Base-by-base conservation (phyloP, 2,113 vertebrate species). In the Hyaena hyaena region DNA sequence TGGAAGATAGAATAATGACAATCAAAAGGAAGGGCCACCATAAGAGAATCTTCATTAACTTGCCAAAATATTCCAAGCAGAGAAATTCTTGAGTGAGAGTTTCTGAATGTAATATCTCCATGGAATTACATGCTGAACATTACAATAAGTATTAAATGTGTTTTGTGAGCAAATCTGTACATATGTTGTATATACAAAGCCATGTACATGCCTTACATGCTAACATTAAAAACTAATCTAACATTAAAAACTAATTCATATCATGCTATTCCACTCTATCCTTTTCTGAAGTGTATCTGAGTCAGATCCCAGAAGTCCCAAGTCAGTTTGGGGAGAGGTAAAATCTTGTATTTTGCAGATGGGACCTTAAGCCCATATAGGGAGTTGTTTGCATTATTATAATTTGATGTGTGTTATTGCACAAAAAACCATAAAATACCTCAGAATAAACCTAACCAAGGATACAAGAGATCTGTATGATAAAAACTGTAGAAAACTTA, bases 101-200 rank as follows among this genome's bases (percentile, higher is more conserved):
- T 94, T 95, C 53, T 83, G 26, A 90, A 79, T 86, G 77, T 71
- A 95, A 12, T 92, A 19, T 74, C 16, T 31, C 61, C 50, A 43
- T 68, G 43, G 58, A 58, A 53, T 94, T 68, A 39, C 11, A 69
- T 45, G 35, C 15, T 31, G 33, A 68, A 74, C 28, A 85, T 86
- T 50, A 55, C 2, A 91, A 69, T 84, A 65, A 43, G 35, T 2
- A 35, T 61, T 82, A 68, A 61, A 43, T 61, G 31, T 69, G 8
- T 93, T 96, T n/a, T 85, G 19, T 88, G 48, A 92, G 10, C 24
- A 58, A 85, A 66, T 88, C 69, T 81, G 10, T 95, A 53, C 6
- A 26, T 3, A 50, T 50, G 10, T 43, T 77, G 21, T 65, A 39
- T 63, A 80, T 7, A 88, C 2, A 88, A 90, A 96, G 35, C 5